Base-by-base conservation (phyloP, 2,113 vertebrate species). In the Proterorhinus semilunaris region DNA sequence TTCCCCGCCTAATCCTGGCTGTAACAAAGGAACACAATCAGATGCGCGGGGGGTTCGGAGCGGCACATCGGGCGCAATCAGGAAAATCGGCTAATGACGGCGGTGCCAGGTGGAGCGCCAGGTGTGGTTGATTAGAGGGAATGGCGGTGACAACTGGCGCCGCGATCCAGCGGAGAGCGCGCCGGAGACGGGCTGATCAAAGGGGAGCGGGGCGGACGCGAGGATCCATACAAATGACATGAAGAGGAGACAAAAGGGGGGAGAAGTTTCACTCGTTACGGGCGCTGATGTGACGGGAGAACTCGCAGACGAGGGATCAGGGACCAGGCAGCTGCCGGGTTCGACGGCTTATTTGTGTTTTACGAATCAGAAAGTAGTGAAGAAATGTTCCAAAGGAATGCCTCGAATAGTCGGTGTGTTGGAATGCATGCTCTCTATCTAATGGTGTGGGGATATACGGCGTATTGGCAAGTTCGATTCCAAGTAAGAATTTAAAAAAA, bases 101-200 rank as follows among this genome's bases (percentile, higher is more conserved):
- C 74, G 79, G 83, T 82, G 79, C 83, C 89, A 89, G 89, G 89
- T 88, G 89, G 86, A 76, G 78, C 87, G 61, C 87, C 89, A 88
- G 89, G 87, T 88, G 89, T 88, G 89, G 87, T 87, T 90, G 87
- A 90, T 90, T 89, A 85, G 83, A 86, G 72, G 58, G 69, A 87
- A 87, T 67, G 81, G 87, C 81, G 81, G 83, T 82, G 86, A 90
- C 85, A 85, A 87, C 80, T 36, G 79, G 71, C 65, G 44, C 54
- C 4, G 73, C 0, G 87, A 57, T 86, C 85, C 82, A 78, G 42
- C 83, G 73, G 86, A 78, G 86, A 74, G 66, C 4, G 13, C 64
- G 67, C 10, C 66, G 66, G 62, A 74, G 45, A 47, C 13, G 48
- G 50, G 69, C 12, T 65, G 77, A 82, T 80, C 78, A 74, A 76